A percentile compares a stretch with the other conserved stretches of the same genome.
These are phyloP conservation scores for Abramis brama DNA, from an alignment of 2,113 vertebrate genomes.

Conservation along the genomic window DNA sequence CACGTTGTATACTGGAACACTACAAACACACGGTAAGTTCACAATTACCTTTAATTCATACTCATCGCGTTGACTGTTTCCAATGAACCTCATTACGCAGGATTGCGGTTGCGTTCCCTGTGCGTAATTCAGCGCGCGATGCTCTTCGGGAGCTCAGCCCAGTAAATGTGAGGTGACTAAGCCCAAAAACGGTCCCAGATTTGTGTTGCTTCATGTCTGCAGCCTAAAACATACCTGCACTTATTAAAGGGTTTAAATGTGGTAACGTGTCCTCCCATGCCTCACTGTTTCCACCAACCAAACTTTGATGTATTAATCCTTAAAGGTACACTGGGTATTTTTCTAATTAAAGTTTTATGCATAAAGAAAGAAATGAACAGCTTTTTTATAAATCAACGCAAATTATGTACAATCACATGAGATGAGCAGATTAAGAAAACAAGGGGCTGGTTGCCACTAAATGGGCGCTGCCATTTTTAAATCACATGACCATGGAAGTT, in stretches of 20 bases:
- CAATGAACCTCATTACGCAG: conserved; percentile 3
- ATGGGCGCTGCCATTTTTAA: conserved; percentile 7
- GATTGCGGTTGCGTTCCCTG: not conserved
- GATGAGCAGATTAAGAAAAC: not conserved
- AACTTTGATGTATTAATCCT: conserved; percentile 5
- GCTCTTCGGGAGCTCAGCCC: not conserved
- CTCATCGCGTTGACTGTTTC: not conserved
- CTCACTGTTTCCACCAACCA: not conserved
- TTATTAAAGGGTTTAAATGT: conserved; percentile 12
- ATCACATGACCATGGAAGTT: conserved; percentile 14
- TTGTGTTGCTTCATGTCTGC: conserved; percentile 7
- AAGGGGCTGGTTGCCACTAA: too few relatives aligned
- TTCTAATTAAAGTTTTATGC: not conserved
- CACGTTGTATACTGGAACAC: conserved; percentile 80
- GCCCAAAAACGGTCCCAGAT: not conserved
- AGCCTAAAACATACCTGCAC: conserved; percentile 17
- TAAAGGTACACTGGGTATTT: not conserved
- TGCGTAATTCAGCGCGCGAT: conserved; percentile 10
- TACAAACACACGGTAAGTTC: conserved; percentile 75
- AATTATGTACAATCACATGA: not conserved
- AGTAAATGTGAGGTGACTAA: conserved; percentile 16
- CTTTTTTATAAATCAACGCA: not conserved
- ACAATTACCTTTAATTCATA: not conserved
- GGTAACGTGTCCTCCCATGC: not conserved
- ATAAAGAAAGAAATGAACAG: not conserved